Evolutionary conservation across 1,140 invertebrate species (phyloP).

Genomic region (Drosophila bipectinata): DNA sequence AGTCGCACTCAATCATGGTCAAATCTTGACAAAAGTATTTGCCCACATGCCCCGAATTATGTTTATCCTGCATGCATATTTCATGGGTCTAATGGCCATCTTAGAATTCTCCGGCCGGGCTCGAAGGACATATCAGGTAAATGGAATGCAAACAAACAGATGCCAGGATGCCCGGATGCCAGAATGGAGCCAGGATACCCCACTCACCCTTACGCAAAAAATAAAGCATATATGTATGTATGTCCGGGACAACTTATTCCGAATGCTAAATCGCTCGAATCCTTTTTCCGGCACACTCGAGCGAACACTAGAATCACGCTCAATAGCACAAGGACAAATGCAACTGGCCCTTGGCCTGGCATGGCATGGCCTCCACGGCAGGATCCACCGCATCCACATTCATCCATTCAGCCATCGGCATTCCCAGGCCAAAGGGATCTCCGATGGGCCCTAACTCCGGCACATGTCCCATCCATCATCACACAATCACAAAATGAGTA

Average conservation of each 20-base stretch:
- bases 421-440: constrained; percentile 42
- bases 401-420: constrained; percentile 52
- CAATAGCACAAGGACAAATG: constrained; percentile 67
- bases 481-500: constrained; percentile 83
- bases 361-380: too few relatives aligned
- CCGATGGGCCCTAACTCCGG: constrained; percentile 7
- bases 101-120: not conserved
- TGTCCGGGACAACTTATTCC: constrained; percentile 63
- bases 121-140: constrained; percentile 45
- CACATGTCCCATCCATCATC: constrained; percentile 79
- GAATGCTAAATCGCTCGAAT: constrained; percentile 80
- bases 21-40: constrained; percentile 75
- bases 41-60: constrained; percentile 70
- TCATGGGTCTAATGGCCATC: constrained; percentile 72
- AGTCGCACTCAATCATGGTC: constrained; percentile 74
- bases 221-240: not conserved
- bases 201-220: not conserved
- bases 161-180: constrained; percentile 22
- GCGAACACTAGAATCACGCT: constrained; percentile 51
- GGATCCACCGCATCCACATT: not conserved
- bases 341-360: constrained; percentile 43
- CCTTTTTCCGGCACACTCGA: constrained; percentile 76
- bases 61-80: constrained; percentile 79
- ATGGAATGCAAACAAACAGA: constrained; percentile 40
- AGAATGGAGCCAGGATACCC: constrained; percentile 5